These are phyloP conservation scores for Remorina albescens DNA, from an alignment of 2,797 vertebrate species.

Conservation along the genomic window DNA sequence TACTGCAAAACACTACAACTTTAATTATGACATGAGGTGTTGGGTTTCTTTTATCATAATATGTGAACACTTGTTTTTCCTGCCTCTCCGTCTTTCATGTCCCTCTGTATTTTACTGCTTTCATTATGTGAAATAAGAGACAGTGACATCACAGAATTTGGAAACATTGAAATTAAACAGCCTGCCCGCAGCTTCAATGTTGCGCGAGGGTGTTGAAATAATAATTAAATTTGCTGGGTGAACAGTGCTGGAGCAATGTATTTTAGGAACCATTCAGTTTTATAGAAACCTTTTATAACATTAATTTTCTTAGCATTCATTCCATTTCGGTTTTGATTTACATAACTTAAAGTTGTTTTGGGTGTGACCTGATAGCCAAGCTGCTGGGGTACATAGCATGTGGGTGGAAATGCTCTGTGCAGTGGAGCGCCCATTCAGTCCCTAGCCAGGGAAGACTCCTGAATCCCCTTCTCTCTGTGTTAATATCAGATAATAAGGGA, in stretches of 20 bases:
- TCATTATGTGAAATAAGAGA: not conserved
- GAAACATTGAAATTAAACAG: not conserved
- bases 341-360: too few relatives aligned
- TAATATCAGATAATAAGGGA: too few relatives aligned
- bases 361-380: too few relatives aligned
- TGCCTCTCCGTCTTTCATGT: not conserved
- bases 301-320: too few relatives aligned
- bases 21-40: conserved; percentile 7
- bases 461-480: too few relatives aligned
- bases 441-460: too few relatives aligned
- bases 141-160: not conserved
- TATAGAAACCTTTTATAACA: too few relatives aligned
- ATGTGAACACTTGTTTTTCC: not conserved
- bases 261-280: not conserved
- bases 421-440: too few relatives aligned
- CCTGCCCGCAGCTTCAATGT: not conserved
- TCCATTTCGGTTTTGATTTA: too few relatives aligned
- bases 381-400: too few relatives aligned
- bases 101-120: conserved; percentile 5
- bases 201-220: not conserved
- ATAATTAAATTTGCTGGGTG: not conserved
- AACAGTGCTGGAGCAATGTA: not conserved
- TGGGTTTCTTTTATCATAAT: conserved; percentile 9
- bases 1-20: not conserved
- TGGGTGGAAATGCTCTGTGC: too few relatives aligned